Base-by-base conservation (phyloP, 1,140 invertebrate genomes). In the Alviniconcha marisindica region DNA sequence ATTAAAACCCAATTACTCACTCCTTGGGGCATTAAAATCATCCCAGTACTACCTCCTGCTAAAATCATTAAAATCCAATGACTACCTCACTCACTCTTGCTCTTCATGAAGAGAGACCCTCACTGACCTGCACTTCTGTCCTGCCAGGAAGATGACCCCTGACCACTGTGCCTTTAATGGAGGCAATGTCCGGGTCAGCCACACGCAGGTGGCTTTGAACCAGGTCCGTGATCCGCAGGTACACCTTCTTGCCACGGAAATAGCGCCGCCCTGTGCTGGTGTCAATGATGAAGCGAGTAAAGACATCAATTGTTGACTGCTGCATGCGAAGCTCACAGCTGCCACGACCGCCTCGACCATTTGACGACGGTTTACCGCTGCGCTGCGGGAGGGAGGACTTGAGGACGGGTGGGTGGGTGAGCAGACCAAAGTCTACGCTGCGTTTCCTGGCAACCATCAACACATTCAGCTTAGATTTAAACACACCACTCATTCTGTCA, bases 191-290 rank as follows among this genome's bases (percentile, higher is more conserved):
- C 0, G 96, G 96, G 94, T 99, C 97, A 0, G 97, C 96, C 14
- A 98, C 96, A 0, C 97, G 94, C 69, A 99, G 93, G 82, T 97
- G 94, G 0, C 96, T 95, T 51, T 96, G 93, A 24, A 99, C 96
- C n/a, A 99, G 93, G 91, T 99, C 97, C 0, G 98, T 99, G 2
- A 99, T 96, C 63, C 97, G 95, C 33, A 99, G 92, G 93, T 96
- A 97, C 0, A 97, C 97, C 54, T 97, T 95, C 0, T 97, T 94
- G 73, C 97, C 97, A 36, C 98, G 96, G 83, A 86, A 91, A 80
- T 88, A 92, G 0, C 83, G 86, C n/a, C 82, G 83, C 2, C 81
- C 83, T 12, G 71, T 42, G 40, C 85, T 82, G 18, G 85, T 88
- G 38, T 81, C 87, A 51, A 90, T 89, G 44, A 97, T 94, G 91